Evolutionary conservation across 2,888 invertebrate genomes (phyloP), one percentile per base, ranked within the genome.

Genomic region (Spialia ferax): DNA sequence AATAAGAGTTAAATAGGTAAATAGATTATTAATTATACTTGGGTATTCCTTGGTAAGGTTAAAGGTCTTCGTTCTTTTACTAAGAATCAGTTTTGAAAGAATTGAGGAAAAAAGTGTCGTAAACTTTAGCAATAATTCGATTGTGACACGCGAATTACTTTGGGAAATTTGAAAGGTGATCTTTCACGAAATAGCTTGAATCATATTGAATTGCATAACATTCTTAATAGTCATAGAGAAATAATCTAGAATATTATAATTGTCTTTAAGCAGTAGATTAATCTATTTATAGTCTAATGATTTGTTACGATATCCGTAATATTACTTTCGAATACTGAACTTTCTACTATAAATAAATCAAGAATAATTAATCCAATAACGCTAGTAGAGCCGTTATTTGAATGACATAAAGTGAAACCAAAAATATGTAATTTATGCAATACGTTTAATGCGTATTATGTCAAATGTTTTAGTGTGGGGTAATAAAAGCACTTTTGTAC

Each of bases 341-440:
- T 52, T 52, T 52, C 52, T 52, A 22, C 26, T 23, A 26, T 52
- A 52, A 52, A 52, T 52, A 22, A 52, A 23, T 52, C 22, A 48
- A 8, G 1, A 20, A 15, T 48, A 48, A 48, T 20, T 10, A 20
- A 20, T 48, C 4, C 20, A 48, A 20, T 20, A 20, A 48, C 20
- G 10, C 6, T 20, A 48, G 15, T n/a, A 18, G 20, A 18, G 18
- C 15, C 8, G 18, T 48, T 18, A 48, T 48, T 0, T 18, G 48
- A 8, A 18, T 48, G 10, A 20, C 4, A 48, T 48, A 48, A 48
- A 48, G 48, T 48, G 48, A 42, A 15, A 42, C 4, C 4, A 15
- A 42, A 42, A 15, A 13, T 10, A 10, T 32, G 5, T 32, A 32
- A 32, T 6, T 7, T 10, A 10, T 32, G 5, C 10, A 32, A 32